phyloP scores from a whole-genome alignment of 2,888 invertebrate genomes.

The Eupithecia pulchellata region DNA sequence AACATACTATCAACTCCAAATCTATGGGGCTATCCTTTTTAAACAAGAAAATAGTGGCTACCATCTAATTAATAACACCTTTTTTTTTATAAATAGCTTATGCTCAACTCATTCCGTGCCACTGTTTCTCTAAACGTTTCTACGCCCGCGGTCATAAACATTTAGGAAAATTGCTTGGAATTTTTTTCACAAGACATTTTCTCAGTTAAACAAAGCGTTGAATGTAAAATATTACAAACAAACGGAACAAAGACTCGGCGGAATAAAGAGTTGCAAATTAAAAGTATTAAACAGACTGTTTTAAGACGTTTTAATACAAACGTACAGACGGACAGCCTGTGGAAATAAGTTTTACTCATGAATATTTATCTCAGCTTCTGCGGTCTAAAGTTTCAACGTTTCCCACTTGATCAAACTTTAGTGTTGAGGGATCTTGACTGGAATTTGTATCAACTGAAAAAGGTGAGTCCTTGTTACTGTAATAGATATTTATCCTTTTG shows the following conservation, averaged over 20 bases:
- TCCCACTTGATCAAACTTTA: constrained; percentile 83
- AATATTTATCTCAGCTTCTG: constrained; percentile 81
- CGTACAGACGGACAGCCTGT: constrained; percentile 78
- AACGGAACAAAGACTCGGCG: constrained; percentile 35
- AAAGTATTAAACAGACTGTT: constrained; percentile 71
- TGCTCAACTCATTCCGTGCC: constrained; percentile 2
- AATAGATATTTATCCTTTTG: too few relatives aligned
- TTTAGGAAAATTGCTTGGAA: constrained; percentile 12
- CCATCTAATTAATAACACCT: too few relatives aligned
- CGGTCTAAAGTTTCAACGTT: constrained; percentile 78
- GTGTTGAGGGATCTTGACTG: constrained; percentile 64
- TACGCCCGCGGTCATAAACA: constrained; percentile 7
- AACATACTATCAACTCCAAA: not conserved
- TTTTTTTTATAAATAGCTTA: not conserved
- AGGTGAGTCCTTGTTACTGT: not conserved
- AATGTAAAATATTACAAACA: constrained; percentile 15
- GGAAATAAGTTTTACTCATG: constrained; percentile 83
- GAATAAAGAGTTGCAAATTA: constrained; percentile 63
- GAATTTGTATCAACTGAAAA: constrained; percentile 49
- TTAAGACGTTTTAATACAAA: constrained; percentile 77
- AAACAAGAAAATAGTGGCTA: too few relatives aligned
- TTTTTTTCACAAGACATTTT: constrained; percentile 12
- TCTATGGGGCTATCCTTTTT: too few relatives aligned
- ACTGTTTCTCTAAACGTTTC: constrained; percentile 10
- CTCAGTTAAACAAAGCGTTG: constrained; percentile 17